phyloP scores from a whole-genome alignment of 2,888 invertebrate species.

The Poecilus cupreus region DNA sequence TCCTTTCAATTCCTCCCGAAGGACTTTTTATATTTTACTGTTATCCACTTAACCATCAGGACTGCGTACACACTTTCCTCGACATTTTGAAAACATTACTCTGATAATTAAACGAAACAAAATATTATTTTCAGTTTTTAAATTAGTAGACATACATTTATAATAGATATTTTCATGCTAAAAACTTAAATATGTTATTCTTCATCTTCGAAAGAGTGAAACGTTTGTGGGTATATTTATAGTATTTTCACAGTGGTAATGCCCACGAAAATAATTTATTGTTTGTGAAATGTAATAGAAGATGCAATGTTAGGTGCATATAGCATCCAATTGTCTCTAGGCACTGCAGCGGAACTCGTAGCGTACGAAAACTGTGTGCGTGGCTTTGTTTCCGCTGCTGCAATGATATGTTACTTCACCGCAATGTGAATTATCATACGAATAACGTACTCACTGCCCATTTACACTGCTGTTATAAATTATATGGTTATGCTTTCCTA shows the following conservation, averaged over 20 bases:
- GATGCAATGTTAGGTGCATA: too few relatives aligned
- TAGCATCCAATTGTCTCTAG: slow-evolving; percentile 60
- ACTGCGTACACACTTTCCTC: too few relatives aligned
- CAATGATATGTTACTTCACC: slow-evolving; percentile 10
- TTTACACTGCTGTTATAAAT: slow-evolving; percentile 40
- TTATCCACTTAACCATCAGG: neutral
- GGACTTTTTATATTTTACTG: neutral
- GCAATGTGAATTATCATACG: slow-evolving; percentile 46
- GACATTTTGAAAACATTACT: neutral
- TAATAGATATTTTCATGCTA: too few relatives aligned
- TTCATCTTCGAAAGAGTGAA: too few relatives aligned
- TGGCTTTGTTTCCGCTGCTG: neutral
- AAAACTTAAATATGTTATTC: too few relatives aligned
- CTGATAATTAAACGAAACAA: too few relatives aligned
- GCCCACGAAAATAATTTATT: slow-evolving; percentile 30
- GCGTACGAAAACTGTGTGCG: slow-evolving; percentile 3
- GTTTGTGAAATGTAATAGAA: slow-evolving; percentile 30
- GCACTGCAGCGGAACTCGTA: neutral
- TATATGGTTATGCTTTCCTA: neutral
- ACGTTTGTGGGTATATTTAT: too few relatives aligned
- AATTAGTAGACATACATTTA: too few relatives aligned
- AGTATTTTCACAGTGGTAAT: too few relatives aligned
- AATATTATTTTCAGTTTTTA: too few relatives aligned
- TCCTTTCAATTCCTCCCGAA: neutral
- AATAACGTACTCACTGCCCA: slow-evolving; percentile 31